These are phyloP conservation scores for Hippocampus kuda DNA, from an alignment of 2,797 vertebrate genomes.

Conservation along the genomic window DNA sequence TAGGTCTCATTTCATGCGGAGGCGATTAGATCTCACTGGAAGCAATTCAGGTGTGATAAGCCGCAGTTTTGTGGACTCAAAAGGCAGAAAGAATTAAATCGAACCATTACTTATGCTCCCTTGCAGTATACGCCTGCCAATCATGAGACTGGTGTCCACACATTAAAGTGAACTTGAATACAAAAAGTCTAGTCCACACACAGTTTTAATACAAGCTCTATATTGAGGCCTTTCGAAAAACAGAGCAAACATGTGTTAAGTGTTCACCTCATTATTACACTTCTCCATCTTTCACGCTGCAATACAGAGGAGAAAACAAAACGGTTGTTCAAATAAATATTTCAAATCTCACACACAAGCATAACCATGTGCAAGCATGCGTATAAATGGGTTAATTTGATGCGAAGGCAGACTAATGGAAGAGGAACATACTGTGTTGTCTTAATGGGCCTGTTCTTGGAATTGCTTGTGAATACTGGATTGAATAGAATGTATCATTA, in stretches of 20 bases:
- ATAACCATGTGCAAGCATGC: slow-evolving; percentile 13
- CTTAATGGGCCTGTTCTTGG: slow-evolving; percentile 31
- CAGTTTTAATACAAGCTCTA: slow-evolving; percentile 4
- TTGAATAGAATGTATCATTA: slow-evolving; percentile 26
- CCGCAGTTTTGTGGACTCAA: slow-evolving; percentile 41
- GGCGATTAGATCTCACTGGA: slow-evolving; percentile 66
- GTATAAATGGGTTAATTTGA: slow-evolving; percentile 36
- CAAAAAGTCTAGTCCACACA: slow-evolving; percentile 1
- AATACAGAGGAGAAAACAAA: slow-evolving; percentile 5
- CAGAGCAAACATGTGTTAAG: background rate
- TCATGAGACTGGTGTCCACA: slow-evolving; percentile 7
- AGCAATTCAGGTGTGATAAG: slow-evolving; percentile 56
- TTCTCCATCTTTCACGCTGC: slow-evolving; percentile 12
- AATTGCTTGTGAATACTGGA: slow-evolving; percentile 40
- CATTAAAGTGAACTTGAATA: background rate
- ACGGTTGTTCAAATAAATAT: slow-evolving; percentile 16
- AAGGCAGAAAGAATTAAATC: slow-evolving; percentile 61
- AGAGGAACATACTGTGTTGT: slow-evolving; percentile 26
- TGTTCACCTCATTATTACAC: background rate
- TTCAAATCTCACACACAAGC: slow-evolving; percentile 10
- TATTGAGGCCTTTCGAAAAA: slow-evolving; percentile 8
- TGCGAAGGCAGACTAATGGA: slow-evolving; percentile 31
- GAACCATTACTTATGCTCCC: slow-evolving; percentile 43
- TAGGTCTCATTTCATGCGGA: slow-evolving; percentile 61
- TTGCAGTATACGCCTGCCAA: slow-evolving; percentile 25